Evolutionary conservation across 2,113 vertebrate species (phyloP), one percentile per base, ranked within the genome.

Genomic region (Sminthopsis crassicaudata): DNA sequence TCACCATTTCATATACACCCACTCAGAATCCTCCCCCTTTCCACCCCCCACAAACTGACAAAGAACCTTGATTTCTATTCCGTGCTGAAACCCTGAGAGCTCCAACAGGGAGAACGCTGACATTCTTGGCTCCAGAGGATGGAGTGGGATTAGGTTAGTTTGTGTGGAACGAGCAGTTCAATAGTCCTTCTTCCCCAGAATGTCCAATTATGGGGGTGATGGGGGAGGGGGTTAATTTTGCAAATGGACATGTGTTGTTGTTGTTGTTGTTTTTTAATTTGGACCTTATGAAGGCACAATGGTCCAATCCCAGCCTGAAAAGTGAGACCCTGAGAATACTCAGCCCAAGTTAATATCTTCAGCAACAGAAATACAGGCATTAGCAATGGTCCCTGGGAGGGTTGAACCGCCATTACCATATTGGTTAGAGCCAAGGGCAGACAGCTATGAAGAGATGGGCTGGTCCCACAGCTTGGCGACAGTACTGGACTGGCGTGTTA

Each of bases 261-360:
- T 76, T 76, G 67, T 84, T 42, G 67, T 42, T 16, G 30, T 24
- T 76, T 76, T 84, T 84, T 84, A 84, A 84, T 84, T 84, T 84
- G 67, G 67, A 84, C 67, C 67, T 84, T 84, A 84, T 84, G 67
- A 84, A n/a, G n/a, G 27, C 67, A 84, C n/a, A 84, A 2, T 84
- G 67, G 67, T 42, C 67, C 67, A 84, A 84, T 84, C 67, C 67
- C 67, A 84, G 67, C n/a, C 67, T 84, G 67, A 42, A 84, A 84
- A 84, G 67, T 84, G 67, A 84, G n/a, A 84, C n/a, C 67, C 67
- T 84, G 67, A 84, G 67, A 84, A 84, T 84, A 84, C 67, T 84
- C n/a, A 84, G 67, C 67, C 67, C 67, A 42, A 84, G 67, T 84
- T 84, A 84, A 84, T 84, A 84, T 84, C 67, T 84, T 84, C 67